Percentiles rank a stretch among this genome's conserved stretches.
Evolutionary conservation across 2,113 vertebrate species (phyloP).

Genomic region (Nothoprocta pentlandii): DNA sequence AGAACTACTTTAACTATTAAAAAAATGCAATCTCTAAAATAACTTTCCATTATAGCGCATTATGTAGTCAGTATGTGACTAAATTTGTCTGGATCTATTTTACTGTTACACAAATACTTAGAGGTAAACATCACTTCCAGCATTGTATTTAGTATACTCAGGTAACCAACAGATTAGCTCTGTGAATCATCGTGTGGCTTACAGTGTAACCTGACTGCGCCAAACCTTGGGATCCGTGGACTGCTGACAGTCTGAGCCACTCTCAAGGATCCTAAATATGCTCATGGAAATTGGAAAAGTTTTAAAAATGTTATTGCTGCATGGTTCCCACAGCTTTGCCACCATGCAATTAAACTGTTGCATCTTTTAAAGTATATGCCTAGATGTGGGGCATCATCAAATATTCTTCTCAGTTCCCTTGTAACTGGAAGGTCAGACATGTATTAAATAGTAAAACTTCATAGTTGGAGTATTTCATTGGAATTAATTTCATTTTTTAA

Average conservation of each 20-base stretch:
- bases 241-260: accelerated
- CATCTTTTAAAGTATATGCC: background rate
- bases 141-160: background rate
- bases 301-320: background rate
- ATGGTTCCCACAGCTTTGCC: background rate
- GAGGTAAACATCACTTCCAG: background rate
- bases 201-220: background rate
- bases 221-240: background rate
- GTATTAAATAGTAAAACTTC: background rate
- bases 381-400: background rate
- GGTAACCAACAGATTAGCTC: background rate
- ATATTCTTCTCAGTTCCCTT: background rate
- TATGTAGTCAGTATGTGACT: accelerated
- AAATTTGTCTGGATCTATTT: background rate
- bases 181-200: background rate
- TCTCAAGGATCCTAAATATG: background rate
- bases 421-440: background rate
- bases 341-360: background rate
- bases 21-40: background rate
- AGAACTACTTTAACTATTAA: background rate
- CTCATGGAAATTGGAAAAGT: background rate
- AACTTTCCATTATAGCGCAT: background rate
- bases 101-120: background rate
- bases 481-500: background rate
- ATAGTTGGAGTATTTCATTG: background rate